Base-by-base conservation (phyloP, 2,888 invertebrate species). In the Spilarctia lutea region DNA sequence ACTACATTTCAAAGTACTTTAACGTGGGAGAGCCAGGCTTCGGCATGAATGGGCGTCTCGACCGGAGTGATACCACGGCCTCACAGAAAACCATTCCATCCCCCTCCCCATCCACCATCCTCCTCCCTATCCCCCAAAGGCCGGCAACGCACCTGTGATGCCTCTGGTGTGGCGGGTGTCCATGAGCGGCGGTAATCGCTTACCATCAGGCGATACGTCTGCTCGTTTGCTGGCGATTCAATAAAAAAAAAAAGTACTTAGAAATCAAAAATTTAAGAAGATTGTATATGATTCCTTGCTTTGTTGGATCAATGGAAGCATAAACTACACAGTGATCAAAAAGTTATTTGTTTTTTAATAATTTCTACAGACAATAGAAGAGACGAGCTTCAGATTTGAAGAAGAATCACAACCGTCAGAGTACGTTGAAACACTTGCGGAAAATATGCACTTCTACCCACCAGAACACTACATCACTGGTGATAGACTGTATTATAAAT, bases 381-480 rank as follows among this genome's bases (percentile, higher is more conserved):
- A 98, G 71, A 97, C 96, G 0, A 97, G 97, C 78, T 98, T 97
- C 91, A 96, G 97, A 65, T 98, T 97, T 90, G 96, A 96, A 66
- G 96, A 97, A 68, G 98, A 98, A 87, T 96, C 96, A 1, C 96
- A 96, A 65, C 97, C 98, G 0, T 95, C 96, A 0, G 98, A 98
- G 72, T 97, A 98, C 87, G 99, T 98, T 0, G 98, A 98, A 92
- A 96, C 96, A 52, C 85, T 99, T 18, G 97, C 97, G 3, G 97
- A 98, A 86, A 97, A 97, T 84, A 98, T 98, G 97, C 98, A 98
- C 82, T 96, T 97, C 86, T 99, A 97, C 92, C 97, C 98, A 0
- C 97, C 98, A 0, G 96, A 97, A 83, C 97, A 98, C 91, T 98
- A 97, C 88, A 96, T 99, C 74, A 97, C 97, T 0, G 99, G 98